Conservation (phyloP, 2,113 vertebrate genomes). For the Zingel zingel region DNA sequence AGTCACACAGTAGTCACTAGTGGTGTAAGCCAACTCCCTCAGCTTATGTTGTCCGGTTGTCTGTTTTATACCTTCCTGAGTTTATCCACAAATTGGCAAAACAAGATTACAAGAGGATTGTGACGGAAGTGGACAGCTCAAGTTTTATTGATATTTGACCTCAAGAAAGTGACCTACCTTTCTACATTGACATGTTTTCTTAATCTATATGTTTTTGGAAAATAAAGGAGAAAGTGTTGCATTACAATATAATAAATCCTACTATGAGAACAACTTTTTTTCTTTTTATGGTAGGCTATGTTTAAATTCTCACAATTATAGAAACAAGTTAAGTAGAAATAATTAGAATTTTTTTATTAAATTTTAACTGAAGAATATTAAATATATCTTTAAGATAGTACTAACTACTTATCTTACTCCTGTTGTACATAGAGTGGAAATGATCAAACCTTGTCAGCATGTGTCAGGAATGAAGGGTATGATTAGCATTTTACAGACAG, state of each 20-base stretch:
- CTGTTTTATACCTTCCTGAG: slow-evolving; percentile 50
- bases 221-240: too few species aligned
- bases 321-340: neutral
- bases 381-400: neutral
- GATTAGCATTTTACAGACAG: too few species aligned
- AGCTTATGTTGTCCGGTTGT: neutral
- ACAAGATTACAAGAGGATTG: slow-evolving; percentile 55
- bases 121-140: slow-evolving; percentile 42
- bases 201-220: too few species aligned
- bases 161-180: slow-evolving; percentile 9
- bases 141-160: slow-evolving; percentile 46
- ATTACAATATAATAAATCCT: neutral
- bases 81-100: slow-evolving; percentile 57
- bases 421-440: too few species aligned
- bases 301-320: too few species aligned
- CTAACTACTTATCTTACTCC: too few species aligned
- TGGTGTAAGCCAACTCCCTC: neutral
- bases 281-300: too few species aligned
- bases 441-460: too few species aligned
- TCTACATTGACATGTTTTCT: too few species aligned
- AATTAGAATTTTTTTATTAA: neutral
- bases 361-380: neutral
- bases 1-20: neutral
- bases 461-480: too few species aligned
- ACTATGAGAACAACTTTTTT: too few species aligned